These are phyloP conservation scores for Spermophilus dauricus DNA, from an alignment of 2,113 vertebrate genomes.

Conservation along the genomic window DNA sequence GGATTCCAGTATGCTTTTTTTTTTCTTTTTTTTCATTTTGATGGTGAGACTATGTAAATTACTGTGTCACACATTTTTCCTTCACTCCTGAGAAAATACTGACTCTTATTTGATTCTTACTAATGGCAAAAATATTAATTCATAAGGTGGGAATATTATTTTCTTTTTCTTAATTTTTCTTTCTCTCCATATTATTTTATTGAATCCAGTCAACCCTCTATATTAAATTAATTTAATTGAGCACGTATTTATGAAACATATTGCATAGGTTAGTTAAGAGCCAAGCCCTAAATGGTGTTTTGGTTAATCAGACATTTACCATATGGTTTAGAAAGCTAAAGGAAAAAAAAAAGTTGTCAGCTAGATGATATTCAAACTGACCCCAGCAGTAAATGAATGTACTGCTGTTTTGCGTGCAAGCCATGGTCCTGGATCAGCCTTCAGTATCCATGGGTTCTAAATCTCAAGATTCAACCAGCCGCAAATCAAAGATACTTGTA, in stretches of 20 bases:
- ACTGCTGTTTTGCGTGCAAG: neutral
- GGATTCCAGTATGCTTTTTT: slow-evolving; percentile 23
- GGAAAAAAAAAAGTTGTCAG: neutral
- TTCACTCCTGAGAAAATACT: slow-evolving; percentile 59
- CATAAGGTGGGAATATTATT: neutral
- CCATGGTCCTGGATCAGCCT: too few relatives aligned
- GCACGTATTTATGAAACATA: neutral
- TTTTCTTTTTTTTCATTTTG: neutral
- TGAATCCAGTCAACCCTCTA: neutral
- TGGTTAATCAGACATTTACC: neutral
- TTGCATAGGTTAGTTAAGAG: neutral
- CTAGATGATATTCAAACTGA: neutral
- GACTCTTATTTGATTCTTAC: slow-evolving; percentile 35
- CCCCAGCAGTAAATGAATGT: neutral
- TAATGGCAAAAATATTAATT: slow-evolving; percentile 22
- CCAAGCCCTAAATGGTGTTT: neutral
- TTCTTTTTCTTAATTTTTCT: neutral
- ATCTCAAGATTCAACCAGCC: neutral
- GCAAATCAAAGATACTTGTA: neutral
- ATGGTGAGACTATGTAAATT: slow-evolving; percentile 70
- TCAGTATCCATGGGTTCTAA: neutral
- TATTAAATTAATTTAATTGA: neutral
- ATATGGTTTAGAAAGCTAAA: slow-evolving; percentile 24
- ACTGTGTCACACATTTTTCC: neutral
- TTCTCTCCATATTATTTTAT: neutral